Percentiles rank a stretch among this genome's conserved stretches.
Evolutionary conservation across 2,888 invertebrate species (phyloP).

Genomic region (Brenthis ino): DNA sequence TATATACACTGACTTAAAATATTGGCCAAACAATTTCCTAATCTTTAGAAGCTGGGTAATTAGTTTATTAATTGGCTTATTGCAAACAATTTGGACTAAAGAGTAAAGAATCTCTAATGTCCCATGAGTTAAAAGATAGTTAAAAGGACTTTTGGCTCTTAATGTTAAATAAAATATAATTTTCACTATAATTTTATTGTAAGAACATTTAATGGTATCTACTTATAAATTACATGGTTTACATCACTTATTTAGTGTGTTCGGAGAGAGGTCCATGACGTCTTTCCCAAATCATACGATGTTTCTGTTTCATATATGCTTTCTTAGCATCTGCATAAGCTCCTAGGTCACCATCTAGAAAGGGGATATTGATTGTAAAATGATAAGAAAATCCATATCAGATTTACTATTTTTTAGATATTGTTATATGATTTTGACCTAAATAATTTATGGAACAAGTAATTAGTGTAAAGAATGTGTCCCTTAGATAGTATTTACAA

Average conservation of each 20-base stretch:
- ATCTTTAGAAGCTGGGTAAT: too few relatives aligned
- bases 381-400: background rate
- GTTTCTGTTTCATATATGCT: conserved; percentile 98
- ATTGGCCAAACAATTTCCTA: too few relatives aligned
- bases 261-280: conserved; percentile 88
- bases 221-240: conserved; percentile 45
- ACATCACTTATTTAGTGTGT: conserved; percentile 54
- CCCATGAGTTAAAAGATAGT: background rate
- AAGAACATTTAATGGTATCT: conserved; percentile 46
- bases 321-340: conserved; percentile 86
- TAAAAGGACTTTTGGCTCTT: background rate
- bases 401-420: background rate
- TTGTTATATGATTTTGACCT: too few relatives aligned
- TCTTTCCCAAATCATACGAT: conserved; percentile 98
- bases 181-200: conserved; percentile 39
- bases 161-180: conserved; percentile 7
- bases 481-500: too few relatives aligned
- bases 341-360: conserved; percentile 95
- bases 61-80: too few relatives aligned
- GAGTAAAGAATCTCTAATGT: too few relatives aligned
- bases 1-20: too few relatives aligned
- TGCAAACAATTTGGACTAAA: too few relatives aligned
- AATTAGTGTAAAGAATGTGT: too few relatives aligned
- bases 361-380: background rate
- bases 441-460: too few relatives aligned